phyloP scores from a whole-genome alignment of 2,797 vertebrate genomes.

The Gouania willdenowi region DNA sequence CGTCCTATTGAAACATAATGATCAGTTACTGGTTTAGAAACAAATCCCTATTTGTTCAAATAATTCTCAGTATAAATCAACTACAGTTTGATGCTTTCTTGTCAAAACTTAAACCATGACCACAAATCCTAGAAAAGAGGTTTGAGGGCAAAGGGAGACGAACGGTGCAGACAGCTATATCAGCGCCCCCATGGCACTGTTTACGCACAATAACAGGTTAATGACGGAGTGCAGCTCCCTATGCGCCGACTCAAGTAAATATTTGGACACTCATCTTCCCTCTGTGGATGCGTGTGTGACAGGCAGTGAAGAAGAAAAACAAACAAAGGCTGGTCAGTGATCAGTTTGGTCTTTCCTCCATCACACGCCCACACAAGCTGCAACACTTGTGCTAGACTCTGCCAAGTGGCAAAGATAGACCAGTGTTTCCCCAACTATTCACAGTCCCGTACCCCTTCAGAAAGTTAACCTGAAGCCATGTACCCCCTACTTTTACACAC shows the following conservation, averaged over 20 bases:
- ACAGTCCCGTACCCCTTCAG: no score
- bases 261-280: slow-evolving; percentile 66
- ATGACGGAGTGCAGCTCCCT: slow-evolving; percentile 64
- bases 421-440: no score
- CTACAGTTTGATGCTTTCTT: slow-evolving; percentile 8
- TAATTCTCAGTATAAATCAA: slow-evolving; percentile 19
- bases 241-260: slow-evolving; percentile 71
- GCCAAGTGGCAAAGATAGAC: slow-evolving; percentile 24
- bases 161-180: slow-evolving; percentile 58
- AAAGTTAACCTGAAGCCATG: no score
- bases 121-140: background rate
- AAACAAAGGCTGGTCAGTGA: slow-evolving; percentile 35
- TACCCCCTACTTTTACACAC: no score
- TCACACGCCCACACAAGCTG: slow-evolving; percentile 23
- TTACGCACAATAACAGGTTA: slow-evolving; percentile 73
- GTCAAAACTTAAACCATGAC: slow-evolving; percentile 1
- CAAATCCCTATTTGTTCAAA: no score
- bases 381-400: slow-evolving; percentile 12
- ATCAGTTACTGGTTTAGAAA: no score
- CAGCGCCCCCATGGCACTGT: slow-evolving; percentile 60
- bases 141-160: slow-evolving; percentile 18
- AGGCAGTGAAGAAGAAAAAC: slow-evolving; percentile 39
- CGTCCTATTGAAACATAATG: no score
- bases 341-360: slow-evolving; percentile 19
- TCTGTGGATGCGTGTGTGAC: slow-evolving; percentile 45